Evolutionary conservation across 2,888 invertebrate species (phyloP), one percentile per base, ranked within the genome.

Genomic region (Acleris cristana): DNA sequence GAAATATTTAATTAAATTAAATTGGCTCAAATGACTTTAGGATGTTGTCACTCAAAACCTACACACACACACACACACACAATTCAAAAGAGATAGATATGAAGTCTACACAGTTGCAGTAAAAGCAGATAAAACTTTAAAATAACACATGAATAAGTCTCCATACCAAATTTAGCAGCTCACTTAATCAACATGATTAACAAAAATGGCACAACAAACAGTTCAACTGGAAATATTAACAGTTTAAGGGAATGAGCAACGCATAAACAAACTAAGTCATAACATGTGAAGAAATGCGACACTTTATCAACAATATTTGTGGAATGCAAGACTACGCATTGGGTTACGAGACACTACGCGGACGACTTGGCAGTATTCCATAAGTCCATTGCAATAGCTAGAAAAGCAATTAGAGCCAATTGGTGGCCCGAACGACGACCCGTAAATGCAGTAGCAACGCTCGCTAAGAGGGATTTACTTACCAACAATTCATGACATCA

Each of bases 331-430:
- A 56, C 44, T 52, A 52, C 66, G 66, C 61, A 62, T 18, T 61
- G 52, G 48, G 51, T 45, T 57, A 62, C 66, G 66, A 40, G 40
- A 40, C 10, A 34, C 30, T 45, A 44, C 40, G 18, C 83, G 86
- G 83, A 86, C 88, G 85, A 88, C 83, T 90, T 91, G 91, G 91
- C 91, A 88, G 71, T 79, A 77, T 82, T 88, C 91, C 91, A 91
- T 85, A 67, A 59, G 69, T 72, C 75, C 71, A 75, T 76, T 72
- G 72, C 71, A 64, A 77, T 74, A 77, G 73, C 74, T 74, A 76
- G 70, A 72, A 66, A 62, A 77, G 78, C 81, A 84, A 87, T 87
- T 86, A 84, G 80, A 81, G 79, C 73, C 80, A 85, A 85, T 86
- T 84, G 80, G 70, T 73, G 72, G 72, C 70, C 71, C 76, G 73